Evolutionary conservation across 2,888 invertebrate species (phyloP).

Genomic region (Rhingia rostrata): DNA sequence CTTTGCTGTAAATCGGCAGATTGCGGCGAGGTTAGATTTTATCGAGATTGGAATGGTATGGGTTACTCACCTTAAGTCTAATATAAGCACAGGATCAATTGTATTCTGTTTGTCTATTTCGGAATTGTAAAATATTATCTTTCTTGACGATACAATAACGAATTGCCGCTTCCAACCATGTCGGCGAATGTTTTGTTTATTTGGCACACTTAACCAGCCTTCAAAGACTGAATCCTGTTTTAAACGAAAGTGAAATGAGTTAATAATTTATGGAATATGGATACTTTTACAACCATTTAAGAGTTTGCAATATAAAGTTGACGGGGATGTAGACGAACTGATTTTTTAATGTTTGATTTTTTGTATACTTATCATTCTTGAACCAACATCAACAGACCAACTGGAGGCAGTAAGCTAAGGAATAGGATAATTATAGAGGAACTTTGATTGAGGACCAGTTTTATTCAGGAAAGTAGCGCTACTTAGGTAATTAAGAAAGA

Average conservation of each 20-base stretch:
- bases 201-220: conserved; percentile 97
- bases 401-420: too few relatives aligned
- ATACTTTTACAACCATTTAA: background rate
- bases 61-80: conserved; percentile 93
- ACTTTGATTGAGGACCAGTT: too few relatives aligned
- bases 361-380: too few relatives aligned
- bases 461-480: too few relatives aligned
- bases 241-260: conserved; percentile 77
- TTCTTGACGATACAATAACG: conserved; percentile 97
- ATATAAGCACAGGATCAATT: conserved; percentile 93
- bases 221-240: conserved; percentile 91
- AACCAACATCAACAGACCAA: too few relatives aligned
- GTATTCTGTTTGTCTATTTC: conserved; percentile 97
- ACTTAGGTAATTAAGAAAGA: too few relatives aligned
- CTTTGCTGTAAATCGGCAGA: conserved; percentile 88
- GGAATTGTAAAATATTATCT: conserved; percentile 98
- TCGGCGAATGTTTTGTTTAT: conserved; percentile 96
- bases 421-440: too few relatives aligned
- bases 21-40: background rate
- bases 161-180: conserved; percentile 99
- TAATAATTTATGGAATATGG: background rate
- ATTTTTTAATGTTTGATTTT: too few relatives aligned
- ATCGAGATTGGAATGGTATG: background rate
- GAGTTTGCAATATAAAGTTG: too few relatives aligned
- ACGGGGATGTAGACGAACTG: too few relatives aligned